Percentiles rank a stretch among this genome's conserved stretches.
phyloP scores from a whole-genome alignment of 2,888 invertebrate species.

The Epinotia nisella region DNA sequence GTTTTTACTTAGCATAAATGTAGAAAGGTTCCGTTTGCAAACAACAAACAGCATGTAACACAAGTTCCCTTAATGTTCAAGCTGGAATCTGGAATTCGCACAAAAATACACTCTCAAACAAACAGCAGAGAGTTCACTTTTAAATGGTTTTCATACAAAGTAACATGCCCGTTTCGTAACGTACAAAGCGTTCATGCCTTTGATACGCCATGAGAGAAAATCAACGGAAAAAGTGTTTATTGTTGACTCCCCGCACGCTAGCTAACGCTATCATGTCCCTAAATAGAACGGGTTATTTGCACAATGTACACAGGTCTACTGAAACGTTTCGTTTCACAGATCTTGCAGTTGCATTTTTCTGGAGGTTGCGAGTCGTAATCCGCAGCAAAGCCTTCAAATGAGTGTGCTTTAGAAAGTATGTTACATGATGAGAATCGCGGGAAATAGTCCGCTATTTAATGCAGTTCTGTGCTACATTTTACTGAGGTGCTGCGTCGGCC shows the following conservation, averaged over 20 bases:
- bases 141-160: slow-evolving; percentile 18
- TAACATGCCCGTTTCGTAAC: slow-evolving; percentile 20
- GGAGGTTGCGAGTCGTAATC: slow-evolving; percentile 25
- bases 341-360: slow-evolving; percentile 36
- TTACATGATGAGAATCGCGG: slow-evolving; percentile 18
- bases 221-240: slow-evolving; percentile 42
- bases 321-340: slow-evolving; percentile 26
- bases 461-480: slow-evolving; percentile 6
- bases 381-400: slow-evolving; percentile 33
- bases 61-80: slow-evolving; percentile 29
- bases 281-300: slow-evolving; percentile 37
- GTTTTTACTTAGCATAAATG: slow-evolving; percentile 14
- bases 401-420: slow-evolving; percentile 32
- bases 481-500: background rate
- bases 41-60: slow-evolving; percentile 19
- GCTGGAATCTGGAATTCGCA: background rate
- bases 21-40: slow-evolving; percentile 20
- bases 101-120: slow-evolving; percentile 10
- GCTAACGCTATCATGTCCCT: slow-evolving; percentile 36
- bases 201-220: slow-evolving; percentile 40
- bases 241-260: slow-evolving; percentile 28
- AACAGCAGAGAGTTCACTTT: slow-evolving; percentile 26
- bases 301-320: slow-evolving; percentile 28
- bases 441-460: slow-evolving; percentile 1
- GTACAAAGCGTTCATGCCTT: slow-evolving; percentile 39